Evolutionary conservation across 2,797 vertebrate genomes (phyloP).

Genomic region (Darevskia mixta): DNA sequence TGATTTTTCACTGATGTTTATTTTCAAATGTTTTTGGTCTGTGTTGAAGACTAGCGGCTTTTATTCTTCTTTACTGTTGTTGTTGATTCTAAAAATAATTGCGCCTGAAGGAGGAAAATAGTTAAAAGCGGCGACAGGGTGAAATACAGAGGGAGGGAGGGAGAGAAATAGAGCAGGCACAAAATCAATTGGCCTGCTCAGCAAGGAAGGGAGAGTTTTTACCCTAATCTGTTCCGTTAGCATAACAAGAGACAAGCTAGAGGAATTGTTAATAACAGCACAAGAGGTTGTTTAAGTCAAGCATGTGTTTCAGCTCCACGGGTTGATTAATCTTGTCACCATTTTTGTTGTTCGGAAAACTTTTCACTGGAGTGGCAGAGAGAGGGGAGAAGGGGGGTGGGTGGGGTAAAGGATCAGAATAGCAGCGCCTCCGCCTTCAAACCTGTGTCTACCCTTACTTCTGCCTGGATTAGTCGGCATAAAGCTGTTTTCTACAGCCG

Average conservation of each 20-base stretch:
- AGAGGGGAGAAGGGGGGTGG: conserved; percentile 20
- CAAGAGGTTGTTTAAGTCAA: conserved; percentile 82
- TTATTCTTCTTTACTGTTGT: conserved; percentile 42
- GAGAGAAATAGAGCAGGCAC: conserved; percentile 71
- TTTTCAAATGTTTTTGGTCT: conserved; percentile 54
- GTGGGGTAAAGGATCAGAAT: conserved; percentile 61
- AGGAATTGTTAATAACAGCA: conserved; percentile 79
- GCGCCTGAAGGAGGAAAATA: conserved; percentile 42
- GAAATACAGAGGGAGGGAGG: conserved; percentile 27
- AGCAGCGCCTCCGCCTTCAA: conserved; percentile 68
- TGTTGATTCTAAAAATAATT: conserved; percentile 65
- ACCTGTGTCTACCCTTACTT: conserved; percentile 79
- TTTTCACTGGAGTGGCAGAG: conserved; percentile 59
- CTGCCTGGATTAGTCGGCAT: conserved; percentile 84
- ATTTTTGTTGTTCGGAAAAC: conserved; percentile 63
- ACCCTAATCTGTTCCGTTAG: conserved; percentile 81
- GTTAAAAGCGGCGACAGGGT: conserved; percentile 51
- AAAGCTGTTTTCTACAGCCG: conserved; percentile 84
- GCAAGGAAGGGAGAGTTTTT: conserved; percentile 78
- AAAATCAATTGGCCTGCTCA: conserved; percentile 76
- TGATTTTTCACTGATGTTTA: conserved; percentile 31
- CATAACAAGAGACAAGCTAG: conserved; percentile 83
- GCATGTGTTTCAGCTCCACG: conserved; percentile 79
- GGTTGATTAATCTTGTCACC: conserved; percentile 80
- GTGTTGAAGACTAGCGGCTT: conserved; percentile 34